Conservation (phyloP, 2,888 invertebrate genomes). For the Ferrisia virgata region DNA sequence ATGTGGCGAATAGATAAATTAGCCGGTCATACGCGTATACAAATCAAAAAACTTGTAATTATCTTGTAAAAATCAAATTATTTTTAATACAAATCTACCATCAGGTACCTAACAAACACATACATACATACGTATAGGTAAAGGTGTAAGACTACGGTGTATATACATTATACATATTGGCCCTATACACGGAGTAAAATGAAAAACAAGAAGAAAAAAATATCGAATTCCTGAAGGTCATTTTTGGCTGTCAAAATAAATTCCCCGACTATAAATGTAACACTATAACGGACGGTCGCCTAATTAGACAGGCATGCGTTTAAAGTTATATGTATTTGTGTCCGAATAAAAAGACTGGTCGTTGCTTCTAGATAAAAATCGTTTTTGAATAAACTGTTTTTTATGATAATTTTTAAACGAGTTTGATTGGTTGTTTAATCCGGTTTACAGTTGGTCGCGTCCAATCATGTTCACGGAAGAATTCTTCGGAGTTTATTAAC, state of each 20-base stretch:
- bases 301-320: conserved; percentile 39
- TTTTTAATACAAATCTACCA: background rate
- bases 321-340: conserved; percentile 19
- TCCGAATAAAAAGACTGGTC: conserved; percentile 1
- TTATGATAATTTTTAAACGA: conserved; percentile 44
- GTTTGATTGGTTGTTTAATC: conserved; percentile 45
- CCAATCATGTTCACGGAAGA: conserved; percentile 41
- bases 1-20: conserved; percentile 20
- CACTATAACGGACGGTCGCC: conserved; percentile 34
- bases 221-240: conserved; percentile 40
- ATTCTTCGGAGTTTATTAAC: conserved; percentile 40
- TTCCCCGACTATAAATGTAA: conserved; percentile 34
- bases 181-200: background rate
- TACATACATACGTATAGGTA: no score
- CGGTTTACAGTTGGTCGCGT: conserved; percentile 42
- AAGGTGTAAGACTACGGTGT: no score
- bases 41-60: conserved; percentile 34
- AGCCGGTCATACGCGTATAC: conserved; percentile 16
- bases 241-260: conserved; percentile 21
- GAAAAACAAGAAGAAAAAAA: conserved; percentile 4
- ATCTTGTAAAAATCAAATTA: conserved; percentile 45
- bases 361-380: conserved; percentile 40
- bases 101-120: no score
- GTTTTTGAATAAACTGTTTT: conserved; percentile 36
- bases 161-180: no score